Evolutionary conservation across 2,888 invertebrate genomes (phyloP), one percentile per base, ranked within the genome.

Genomic region (Drosophila prostipennis): DNA sequence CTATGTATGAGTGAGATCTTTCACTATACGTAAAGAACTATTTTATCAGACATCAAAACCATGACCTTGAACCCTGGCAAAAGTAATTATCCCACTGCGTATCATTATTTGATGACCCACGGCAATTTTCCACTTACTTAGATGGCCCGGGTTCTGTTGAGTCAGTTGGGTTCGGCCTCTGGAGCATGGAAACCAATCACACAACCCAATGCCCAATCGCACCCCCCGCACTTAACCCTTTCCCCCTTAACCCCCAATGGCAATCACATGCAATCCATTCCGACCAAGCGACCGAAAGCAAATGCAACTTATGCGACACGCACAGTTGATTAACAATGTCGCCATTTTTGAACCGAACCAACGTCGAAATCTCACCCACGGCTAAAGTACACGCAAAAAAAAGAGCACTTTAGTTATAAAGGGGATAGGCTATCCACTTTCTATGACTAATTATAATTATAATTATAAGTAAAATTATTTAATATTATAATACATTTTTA

Each of bases 301-400:
- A 80, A 72, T 84, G 67, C 76, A 84, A 81, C 76, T 79, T 72
- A 68, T 74, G 74, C 79, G 72, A 76, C 77, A 85, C 77, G 75
- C 82, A 81, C 77, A 82, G 86, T 81, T 85, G 86, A 81, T 81
- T 85, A 85, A 81, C 86, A 79, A 77, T 79, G 86, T 79, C 72
- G 80, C 84, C 61, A 72, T 76, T 80, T 83, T 74, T 72, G 80
- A 64, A 69, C 65, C 75, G 72, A 70, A 54, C 79, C 32, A 32
- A 48, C 51, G 51, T 11, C 39, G n/a, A 43, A 65, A 60, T 65
- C 65, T n/a, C 52, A 53, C 37, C 48, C 43, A 3, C 10, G 32
- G 36, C 43, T 14, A 52, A 19, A 23, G 2, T 29, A 14, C 57
- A 58, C 39, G 1, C 6, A 13, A 3, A 49, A 14, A 54, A 32